A percentile compares a stretch with the other conserved stretches of the same genome.
Conservation (phyloP, 2,113 vertebrate species). For the Malurus cyaneus region DNA sequence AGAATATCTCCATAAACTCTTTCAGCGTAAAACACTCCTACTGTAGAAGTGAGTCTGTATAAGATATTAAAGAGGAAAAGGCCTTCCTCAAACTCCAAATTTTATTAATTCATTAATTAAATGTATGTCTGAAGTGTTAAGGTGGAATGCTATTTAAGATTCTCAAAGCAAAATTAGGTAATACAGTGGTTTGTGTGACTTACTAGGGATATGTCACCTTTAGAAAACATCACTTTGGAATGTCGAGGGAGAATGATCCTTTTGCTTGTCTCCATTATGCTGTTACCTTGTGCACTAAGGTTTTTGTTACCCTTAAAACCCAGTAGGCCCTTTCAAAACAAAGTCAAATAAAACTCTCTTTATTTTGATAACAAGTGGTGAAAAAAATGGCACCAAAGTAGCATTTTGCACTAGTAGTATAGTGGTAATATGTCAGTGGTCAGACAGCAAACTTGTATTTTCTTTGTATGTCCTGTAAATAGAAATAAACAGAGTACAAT, state of each 20-base stretch:
- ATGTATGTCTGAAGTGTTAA: not conserved
- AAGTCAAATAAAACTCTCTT: not conserved
- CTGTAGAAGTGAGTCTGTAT: not conserved
- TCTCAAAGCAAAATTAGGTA: not conserved
- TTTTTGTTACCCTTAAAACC: not conserved
- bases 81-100: not conserved
- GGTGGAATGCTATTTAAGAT: not conserved
- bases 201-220: not conserved
- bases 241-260: not conserved
- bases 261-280: not conserved
- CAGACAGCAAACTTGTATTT: not conserved
- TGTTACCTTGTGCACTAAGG: not conserved
- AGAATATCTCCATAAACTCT: not conserved
- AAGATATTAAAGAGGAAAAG: not conserved
- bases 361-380: not conserved
- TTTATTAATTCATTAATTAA: not conserved
- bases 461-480: not conserved
- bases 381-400: not conserved
- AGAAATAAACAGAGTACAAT: not conserved
- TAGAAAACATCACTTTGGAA: not conserved
- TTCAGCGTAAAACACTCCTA: not conserved
- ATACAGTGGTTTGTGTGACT: not conserved
- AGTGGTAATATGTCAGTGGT: not conserved
- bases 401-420: not conserved
- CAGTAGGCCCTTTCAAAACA: not conserved